These are phyloP conservation scores for Morbakka virulenta DNA, from an alignment of 30 jellyfish, hydroid and myxozoan species.

Conservation along the genomic window DNA sequence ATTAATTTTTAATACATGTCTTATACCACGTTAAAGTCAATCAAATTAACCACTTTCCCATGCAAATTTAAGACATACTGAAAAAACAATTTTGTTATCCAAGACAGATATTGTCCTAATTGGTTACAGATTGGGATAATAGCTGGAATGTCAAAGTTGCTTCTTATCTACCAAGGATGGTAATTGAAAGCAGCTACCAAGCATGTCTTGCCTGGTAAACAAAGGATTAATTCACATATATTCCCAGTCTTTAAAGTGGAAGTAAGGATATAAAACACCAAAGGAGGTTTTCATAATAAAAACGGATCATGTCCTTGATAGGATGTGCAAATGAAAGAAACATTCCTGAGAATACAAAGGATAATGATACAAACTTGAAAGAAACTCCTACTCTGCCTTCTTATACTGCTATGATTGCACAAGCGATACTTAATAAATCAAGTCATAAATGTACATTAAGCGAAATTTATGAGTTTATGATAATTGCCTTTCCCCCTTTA, in stretches of 20 bases:
- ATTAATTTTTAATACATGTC: not conserved
- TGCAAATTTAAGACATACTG: not conserved
- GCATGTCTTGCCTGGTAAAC: too few species aligned
- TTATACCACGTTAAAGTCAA: not conserved
- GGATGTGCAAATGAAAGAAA: not conserved
- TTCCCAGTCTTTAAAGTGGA: too few species aligned
- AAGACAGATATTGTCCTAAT: too few species aligned
- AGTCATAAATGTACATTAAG: slow-evolving; percentile 52
- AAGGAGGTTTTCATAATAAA: too few species aligned
- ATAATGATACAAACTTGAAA: not conserved
- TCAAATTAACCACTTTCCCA: not conserved
- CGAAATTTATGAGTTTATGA: slow-evolving; percentile 80
- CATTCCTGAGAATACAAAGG: not conserved
- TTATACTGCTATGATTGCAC: slow-evolving; percentile 86
- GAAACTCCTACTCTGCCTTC: slow-evolving; percentile 38
- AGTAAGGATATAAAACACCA: too few species aligned
- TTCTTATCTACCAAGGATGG: too few species aligned
- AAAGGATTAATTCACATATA: too few species aligned
- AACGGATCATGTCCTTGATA: not conserved
- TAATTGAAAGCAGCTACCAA: too few species aligned
- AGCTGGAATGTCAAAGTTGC: too few species aligned
- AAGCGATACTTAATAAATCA: slow-evolving; percentile 67
- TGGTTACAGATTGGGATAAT: too few species aligned
- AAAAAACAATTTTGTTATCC: not conserved
- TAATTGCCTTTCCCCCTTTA: slow-evolving; percentile 51